These are phyloP conservation scores for Galerucella pusilla DNA, from an alignment of 2,888 invertebrate species.

Conservation along the genomic window DNA sequence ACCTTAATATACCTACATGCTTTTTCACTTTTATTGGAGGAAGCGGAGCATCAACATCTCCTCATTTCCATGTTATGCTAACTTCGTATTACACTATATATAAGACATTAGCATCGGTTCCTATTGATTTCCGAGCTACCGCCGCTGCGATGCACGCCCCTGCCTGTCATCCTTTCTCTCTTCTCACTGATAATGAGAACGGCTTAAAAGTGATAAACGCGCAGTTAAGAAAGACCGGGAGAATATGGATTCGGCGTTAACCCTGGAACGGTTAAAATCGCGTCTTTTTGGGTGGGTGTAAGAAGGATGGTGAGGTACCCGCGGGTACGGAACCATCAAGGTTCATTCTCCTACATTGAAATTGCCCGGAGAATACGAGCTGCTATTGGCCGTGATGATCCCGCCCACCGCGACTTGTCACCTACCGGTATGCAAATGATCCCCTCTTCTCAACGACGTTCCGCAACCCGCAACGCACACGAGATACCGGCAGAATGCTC, in stretches of 20 bases:
- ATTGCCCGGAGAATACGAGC: slow-evolving; percentile 56
- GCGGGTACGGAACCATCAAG: slow-evolving; percentile 61
- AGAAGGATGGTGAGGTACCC: slow-evolving; percentile 49
- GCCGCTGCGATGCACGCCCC: slow-evolving; percentile 19
- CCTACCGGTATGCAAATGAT: slow-evolving; percentile 68
- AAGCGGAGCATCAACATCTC: slow-evolving; percentile 24
- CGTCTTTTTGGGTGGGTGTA: slow-evolving; percentile 53
- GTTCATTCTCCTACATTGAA: slow-evolving; percentile 61
- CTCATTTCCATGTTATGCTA: slow-evolving; percentile 29
- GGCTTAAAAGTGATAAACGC: slow-evolving; percentile 52
- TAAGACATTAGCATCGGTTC: slow-evolving; percentile 29
- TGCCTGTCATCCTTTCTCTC: slow-evolving; percentile 39
- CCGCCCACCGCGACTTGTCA: slow-evolving; percentile 66
- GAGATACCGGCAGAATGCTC: slow-evolving; percentile 37
- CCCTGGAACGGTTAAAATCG: slow-evolving; percentile 45
- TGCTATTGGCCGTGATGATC: slow-evolving; percentile 61
- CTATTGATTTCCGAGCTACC: slow-evolving; percentile 30
- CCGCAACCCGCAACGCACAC: slow-evolving; percentile 50
- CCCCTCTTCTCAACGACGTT: slow-evolving; percentile 46
- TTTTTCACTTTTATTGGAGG: slow-evolving; percentile 21
- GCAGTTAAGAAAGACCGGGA: slow-evolving; percentile 49
- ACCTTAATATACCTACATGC: slow-evolving; percentile 12
- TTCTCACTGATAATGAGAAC: slow-evolving; percentile 47
- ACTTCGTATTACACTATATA: slow-evolving; percentile 27
- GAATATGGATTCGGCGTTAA: slow-evolving; percentile 56